Evolutionary conservation across 2,888 invertebrate genomes (phyloP).

Genomic region (Pandemis heparana): DNA sequence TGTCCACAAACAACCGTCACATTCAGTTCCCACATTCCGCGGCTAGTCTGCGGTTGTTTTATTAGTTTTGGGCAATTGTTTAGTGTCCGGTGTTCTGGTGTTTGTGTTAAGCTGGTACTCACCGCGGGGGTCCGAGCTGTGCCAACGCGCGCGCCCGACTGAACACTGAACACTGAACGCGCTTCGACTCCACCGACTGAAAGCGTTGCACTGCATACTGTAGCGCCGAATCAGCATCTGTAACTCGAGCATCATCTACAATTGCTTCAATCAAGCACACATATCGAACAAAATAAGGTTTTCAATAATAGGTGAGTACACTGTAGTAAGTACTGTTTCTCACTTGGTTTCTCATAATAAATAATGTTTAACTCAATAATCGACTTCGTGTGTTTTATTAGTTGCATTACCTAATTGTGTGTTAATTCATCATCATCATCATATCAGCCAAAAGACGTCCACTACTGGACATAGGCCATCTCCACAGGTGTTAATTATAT

Average conservation of each 20-base stretch:
- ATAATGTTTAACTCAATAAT: no score
- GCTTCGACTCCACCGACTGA: neutral
- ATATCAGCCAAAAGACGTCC: no score
- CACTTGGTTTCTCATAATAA: no score
- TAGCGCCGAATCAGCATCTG: conserved; percentile 1
- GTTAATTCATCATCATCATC: no score
- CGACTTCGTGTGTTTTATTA: no score
- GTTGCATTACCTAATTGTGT: no score
- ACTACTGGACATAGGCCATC: no score
- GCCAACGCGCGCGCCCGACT: conserved; percentile 7
- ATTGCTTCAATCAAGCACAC: no score
- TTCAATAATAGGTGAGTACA: no score
- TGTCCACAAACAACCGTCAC: neutral
- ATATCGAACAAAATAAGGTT: no score
- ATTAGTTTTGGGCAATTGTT: neutral
- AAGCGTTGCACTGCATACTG: neutral
- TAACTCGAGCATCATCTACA: neutral
- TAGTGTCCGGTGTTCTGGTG: neutral
- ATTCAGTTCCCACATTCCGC: neutral
- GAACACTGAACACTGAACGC: neutral
- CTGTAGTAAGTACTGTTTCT: no score
- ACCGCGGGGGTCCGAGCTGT: conserved; percentile 2
- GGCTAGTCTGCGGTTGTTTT: neutral
- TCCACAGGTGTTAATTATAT: no score
- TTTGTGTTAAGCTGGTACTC: neutral